Evolutionary conservation across 2,113 vertebrate species (phyloP).

Genomic region (Elephas maximus): DNA sequence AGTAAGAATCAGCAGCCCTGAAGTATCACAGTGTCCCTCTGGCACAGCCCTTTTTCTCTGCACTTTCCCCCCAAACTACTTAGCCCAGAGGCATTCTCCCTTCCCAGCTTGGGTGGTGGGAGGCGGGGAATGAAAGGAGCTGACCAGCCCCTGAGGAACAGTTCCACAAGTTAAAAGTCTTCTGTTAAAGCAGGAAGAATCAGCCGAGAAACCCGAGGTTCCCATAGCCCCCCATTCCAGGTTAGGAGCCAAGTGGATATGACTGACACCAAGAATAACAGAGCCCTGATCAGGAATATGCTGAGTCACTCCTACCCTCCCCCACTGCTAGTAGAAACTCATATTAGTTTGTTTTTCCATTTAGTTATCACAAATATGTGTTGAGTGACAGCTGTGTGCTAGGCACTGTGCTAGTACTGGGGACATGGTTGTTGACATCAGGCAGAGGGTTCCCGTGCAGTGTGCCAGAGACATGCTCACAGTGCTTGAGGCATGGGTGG

Average conservation of each 20-base stretch:
- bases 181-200: background rate
- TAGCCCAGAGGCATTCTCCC: background rate
- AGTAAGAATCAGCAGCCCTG: background rate
- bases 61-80: background rate
- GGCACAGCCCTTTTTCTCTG: background rate
- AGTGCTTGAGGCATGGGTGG: fast-evolving
- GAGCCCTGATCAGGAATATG: background rate
- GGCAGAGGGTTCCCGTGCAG: background rate
- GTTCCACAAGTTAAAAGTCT: background rate
- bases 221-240: background rate
- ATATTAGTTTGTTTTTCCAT: background rate
- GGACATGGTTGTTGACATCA: background rate
- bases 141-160: background rate
- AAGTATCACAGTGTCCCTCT: background rate
- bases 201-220: background rate
- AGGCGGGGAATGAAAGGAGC: background rate
- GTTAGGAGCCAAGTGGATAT: background rate
- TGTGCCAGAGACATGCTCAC: background rate
- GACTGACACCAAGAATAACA: background rate
- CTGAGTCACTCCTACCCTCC: background rate
- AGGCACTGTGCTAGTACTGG: background rate
- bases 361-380: background rate
- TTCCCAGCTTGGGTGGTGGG: background rate
- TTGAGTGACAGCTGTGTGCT: background rate
- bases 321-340: background rate